A percentile compares a stretch with the other conserved stretches of the same genome.
Evolutionary conservation across 2,888 invertebrate species (phyloP).

Genomic region (Galerucella calmariensis): DNA sequence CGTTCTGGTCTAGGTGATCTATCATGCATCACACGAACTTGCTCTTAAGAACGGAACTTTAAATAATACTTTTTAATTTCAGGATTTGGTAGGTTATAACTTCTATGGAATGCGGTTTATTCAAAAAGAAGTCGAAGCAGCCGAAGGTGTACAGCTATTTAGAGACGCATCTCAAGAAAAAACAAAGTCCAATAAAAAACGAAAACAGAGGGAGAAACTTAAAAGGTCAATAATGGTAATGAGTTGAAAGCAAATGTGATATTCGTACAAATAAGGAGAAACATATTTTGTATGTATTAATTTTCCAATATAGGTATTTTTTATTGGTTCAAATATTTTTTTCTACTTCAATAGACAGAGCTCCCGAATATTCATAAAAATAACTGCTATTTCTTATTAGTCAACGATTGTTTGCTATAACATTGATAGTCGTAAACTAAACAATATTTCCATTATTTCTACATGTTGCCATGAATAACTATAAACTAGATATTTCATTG

Average conservation of each 20-base stretch:
- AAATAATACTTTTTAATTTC: constrained; percentile 56
- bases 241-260: constrained; percentile 32
- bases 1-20: too few species aligned
- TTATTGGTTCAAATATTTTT: background rate
- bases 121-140: constrained; percentile 79
- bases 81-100: constrained; percentile 89
- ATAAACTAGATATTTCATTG: too few species aligned
- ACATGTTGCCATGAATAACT: too few species aligned
- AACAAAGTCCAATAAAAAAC: constrained; percentile 73
- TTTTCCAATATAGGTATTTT: background rate
- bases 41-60: background rate
- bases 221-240: constrained; percentile 70
- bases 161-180: constrained; percentile 76
- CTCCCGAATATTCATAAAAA: too few species aligned
- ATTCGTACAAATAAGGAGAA: constrained; percentile 1
- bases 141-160: constrained; percentile 81
- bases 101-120: constrained; percentile 82
- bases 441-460: too few species aligned
- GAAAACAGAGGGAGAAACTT: constrained; percentile 71
- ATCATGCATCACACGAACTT: background rate
- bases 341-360: too few species aligned
- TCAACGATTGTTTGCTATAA: too few species aligned
- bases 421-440: too few species aligned
- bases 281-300: background rate
- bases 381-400: too few species aligned